Percentiles rank a stretch among this genome's conserved stretches.
phyloP scores from a whole-genome alignment of 2,113 vertebrate species.

The Seriola quinqueradiata region DNA sequence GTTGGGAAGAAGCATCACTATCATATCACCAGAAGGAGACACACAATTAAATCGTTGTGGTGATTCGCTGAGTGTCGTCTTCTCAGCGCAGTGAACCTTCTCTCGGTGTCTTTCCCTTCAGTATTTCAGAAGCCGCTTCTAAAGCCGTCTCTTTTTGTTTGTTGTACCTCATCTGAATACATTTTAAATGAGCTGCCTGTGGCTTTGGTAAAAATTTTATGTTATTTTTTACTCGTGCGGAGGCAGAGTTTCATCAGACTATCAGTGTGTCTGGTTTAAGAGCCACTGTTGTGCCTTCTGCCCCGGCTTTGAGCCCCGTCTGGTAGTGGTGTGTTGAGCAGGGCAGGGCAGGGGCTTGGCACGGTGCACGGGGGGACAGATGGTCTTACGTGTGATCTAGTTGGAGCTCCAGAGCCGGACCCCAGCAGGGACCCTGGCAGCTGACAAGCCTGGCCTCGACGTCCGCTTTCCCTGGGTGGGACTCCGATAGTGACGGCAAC shows the following conservation, averaged over 20 bases:
- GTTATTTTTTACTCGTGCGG: slow-evolving; percentile 38
- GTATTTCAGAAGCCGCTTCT: slow-evolving; percentile 16
- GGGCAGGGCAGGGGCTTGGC: slow-evolving; percentile 68
- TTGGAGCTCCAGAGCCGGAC: slow-evolving; percentile 66
- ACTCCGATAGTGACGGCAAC: slow-evolving; percentile 34
- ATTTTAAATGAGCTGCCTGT: slow-evolving; percentile 62
- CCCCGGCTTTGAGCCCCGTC: slow-evolving; percentile 56
- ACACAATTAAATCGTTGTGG: slow-evolving; percentile 11
- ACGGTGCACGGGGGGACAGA: slow-evolving; percentile 63
- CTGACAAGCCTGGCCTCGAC: slow-evolving; percentile 59
- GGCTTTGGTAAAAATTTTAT: slow-evolving; percentile 59
- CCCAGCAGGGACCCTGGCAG: slow-evolving; percentile 71
- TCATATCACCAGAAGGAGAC: slow-evolving; percentile 33
- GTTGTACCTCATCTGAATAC: slow-evolving; percentile 48
- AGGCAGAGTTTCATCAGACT: slow-evolving; percentile 59
- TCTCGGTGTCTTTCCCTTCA: slow-evolving; percentile 27
- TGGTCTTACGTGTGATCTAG: slow-evolving; percentile 75
- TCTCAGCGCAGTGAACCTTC: not conserved
- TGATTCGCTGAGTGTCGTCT: slow-evolving; percentile 14
- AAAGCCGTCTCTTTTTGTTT: slow-evolving; percentile 24
- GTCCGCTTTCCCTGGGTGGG: slow-evolving; percentile 47
- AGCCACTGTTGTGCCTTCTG: slow-evolving; percentile 41
- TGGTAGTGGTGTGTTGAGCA: slow-evolving; percentile 55
- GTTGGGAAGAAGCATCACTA: slow-evolving; percentile 29
- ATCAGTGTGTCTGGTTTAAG: slow-evolving; percentile 35